Evolutionary conservation across 2,113 vertebrate genomes (phyloP), one percentile per base, ranked within the genome.

Genomic region (Hipposideros armiger): DNA sequence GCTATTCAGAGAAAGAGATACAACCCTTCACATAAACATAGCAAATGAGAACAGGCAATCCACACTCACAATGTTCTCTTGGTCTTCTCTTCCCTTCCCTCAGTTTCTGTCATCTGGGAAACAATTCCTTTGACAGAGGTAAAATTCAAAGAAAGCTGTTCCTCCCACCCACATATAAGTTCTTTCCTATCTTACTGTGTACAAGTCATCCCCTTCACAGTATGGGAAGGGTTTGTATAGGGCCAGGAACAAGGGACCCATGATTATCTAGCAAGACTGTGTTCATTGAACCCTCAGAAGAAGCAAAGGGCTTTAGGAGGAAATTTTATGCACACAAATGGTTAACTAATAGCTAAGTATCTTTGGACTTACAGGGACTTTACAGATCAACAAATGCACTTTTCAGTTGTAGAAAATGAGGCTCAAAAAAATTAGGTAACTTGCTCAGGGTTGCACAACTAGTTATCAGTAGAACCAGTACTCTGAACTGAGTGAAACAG

Each of bases 1-100:
- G 98, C 99, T 99, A 98, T 83, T 74, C 78, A 62, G 88, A 97
- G 87, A 98, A 69, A 97, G 94, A 95, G 83, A 95, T 0, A 82
- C 14, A 95, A 92, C 0, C 67, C 66, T 95, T 97, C 88, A 95
- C 13, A 47, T 67, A 85, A 88, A 86, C 92, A 94, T 4, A 76
- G 60, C 72, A 14, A 83, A 64, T 60, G 30, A 88, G 60, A 32
- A 22, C 28, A 76, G 8, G 26, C 32, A 32, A 20, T 14, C 15
- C 6, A 92, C 62, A 80, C 47, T 45, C 42, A 70, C 7, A 30
- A 26, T 45, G 50, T 76, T 86, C 28, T 83, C 62, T n/a, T 81
- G 82, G 60, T 42, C 26, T 64, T 19, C 69, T 40, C 20, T 94
- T 70, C 32, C 78, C 81, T 42, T 73, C 45, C 91, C 74, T 90